Evolutionary conservation across 1,140 invertebrate species (phyloP), one percentile per base, ranked within the genome.

Genomic region (Drosophila grimshawi): DNA sequence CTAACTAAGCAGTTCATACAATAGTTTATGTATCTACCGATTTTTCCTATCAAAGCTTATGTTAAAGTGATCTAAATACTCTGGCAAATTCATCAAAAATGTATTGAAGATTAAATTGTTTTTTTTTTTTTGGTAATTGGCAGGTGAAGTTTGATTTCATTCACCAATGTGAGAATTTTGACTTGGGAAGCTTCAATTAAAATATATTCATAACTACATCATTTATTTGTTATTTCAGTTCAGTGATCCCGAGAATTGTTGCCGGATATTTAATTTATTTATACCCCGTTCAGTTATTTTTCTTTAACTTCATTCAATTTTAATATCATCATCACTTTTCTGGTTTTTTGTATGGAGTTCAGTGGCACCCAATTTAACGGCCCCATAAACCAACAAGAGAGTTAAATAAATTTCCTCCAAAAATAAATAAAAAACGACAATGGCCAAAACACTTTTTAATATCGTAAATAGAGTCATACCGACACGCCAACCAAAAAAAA

Each of bases 401-500:
- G 41, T 30, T 37, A 74, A 76, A 76, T 79, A 82, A 79, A 80
- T 70, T 65, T 76, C 46, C 56, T 32, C 61, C 48, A 39, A 30
- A 53, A 52, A 55, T 8, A 45, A 30, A 67, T 35, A 49, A 55
- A 19, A 32, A 39, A 3, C 7, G 49, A 19, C 32, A 60, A 55
- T 37, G 48, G 32, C n/a, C 19, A 49, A 65, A 60, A 65, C 35
- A 51, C 45, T 70, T 80, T 46, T 46, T 8, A 33, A 19, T 77
- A 88, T 82, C 80, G 39, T 80, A 88, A 82, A 88, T 80, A 77
- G 76, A 88, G 70, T 59, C 64, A 70, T 46, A 29, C 46, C 51
- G 65, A 72, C 79, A 68, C 72, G 19, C 19, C 19, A 68, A 70
- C 76, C 78, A 81, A 86, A 85, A 85, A 62, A 39, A 6, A 8